These are phyloP conservation scores for Myotis lucifugus DNA, from an alignment of 2,113 vertebrate genomes.

Conservation along the genomic window DNA sequence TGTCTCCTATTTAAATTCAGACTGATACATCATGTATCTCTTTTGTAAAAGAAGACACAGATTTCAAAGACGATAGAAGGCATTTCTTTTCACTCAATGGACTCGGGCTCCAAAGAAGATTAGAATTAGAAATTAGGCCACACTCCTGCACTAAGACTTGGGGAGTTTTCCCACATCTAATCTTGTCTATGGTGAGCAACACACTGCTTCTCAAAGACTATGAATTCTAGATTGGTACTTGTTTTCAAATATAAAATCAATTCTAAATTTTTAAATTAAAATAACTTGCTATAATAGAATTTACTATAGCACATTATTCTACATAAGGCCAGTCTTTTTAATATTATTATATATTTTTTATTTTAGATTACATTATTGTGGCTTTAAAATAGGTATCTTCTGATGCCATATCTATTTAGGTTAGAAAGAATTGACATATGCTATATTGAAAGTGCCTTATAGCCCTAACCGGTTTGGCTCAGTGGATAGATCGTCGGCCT, in stretches of 20 bases:
- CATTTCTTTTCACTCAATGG: neutral
- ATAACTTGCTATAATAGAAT: neutral
- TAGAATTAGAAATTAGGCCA: neutral
- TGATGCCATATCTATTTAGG: neutral
- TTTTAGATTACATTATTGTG: neutral
- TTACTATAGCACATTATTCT: neutral
- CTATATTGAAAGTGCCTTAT: neutral
- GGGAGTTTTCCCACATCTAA: neutral
- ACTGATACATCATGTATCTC: neutral
- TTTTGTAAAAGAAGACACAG: neutral
- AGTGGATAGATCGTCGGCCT: too few species aligned
- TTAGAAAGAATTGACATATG: neutral
- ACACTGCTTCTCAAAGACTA: neutral
- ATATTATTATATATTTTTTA: neutral
- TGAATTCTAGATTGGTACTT: neutral
- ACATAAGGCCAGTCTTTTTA: neutral
- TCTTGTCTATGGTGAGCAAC: neutral
- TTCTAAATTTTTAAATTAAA: constrained; percentile 17
- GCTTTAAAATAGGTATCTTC: neutral
- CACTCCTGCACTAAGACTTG: neutral
- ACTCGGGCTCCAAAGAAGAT: neutral
- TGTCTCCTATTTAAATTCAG: neutral
- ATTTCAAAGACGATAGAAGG: neutral
- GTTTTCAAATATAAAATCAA: neutral
- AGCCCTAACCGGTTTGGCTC: neutral